Conservation (phyloP, 2,888 invertebrate genomes). For the Archips crataeganus region DNA sequence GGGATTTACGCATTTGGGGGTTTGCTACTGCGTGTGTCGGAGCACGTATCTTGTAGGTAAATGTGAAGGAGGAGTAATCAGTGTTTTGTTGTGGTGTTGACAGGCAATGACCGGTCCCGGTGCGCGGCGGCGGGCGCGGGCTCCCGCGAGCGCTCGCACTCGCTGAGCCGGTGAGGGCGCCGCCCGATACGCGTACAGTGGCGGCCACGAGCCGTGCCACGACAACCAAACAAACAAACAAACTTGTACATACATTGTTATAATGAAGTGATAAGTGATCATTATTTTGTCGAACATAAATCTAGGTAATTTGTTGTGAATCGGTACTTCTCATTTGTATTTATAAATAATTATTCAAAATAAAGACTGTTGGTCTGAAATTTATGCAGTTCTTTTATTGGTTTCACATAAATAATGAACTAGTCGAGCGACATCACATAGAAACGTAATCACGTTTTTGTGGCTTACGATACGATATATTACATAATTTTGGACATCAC, state of each 20-base stretch:
- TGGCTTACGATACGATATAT: not conserved
- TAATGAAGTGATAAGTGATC: constrained; percentile 83
- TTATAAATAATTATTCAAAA: constrained; percentile 82
- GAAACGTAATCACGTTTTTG: not conserved
- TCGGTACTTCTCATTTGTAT: constrained; percentile 85
- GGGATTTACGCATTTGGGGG: not conserved
- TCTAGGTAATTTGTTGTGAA: constrained; percentile 84
- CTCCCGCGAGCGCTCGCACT: constrained; percentile 84
- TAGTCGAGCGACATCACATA: not conserved
- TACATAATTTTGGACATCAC: not conserved
- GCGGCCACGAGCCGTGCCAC: constrained; percentile 42
- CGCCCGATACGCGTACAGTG: too few relatives aligned
- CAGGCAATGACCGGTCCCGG: constrained; percentile 81
- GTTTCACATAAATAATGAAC: not conserved
- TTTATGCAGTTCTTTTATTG: constrained; percentile 53
- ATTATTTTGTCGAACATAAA: constrained; percentile 79
- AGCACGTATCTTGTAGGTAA: not conserved
- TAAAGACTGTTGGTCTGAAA: constrained; percentile 81
- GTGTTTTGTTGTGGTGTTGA: constrained; percentile 38
- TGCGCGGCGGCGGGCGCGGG: constrained; percentile 70
- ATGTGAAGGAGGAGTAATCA: not conserved
- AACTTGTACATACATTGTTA: constrained; percentile 67
- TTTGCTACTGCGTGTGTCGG: not conserved
- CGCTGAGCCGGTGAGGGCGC: constrained; percentile 68
- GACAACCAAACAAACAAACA: constrained; percentile 50